These are phyloP conservation scores for Helostoma temminkii DNA, from an alignment of 2,797 vertebrate genomes.

Conservation along the genomic window DNA sequence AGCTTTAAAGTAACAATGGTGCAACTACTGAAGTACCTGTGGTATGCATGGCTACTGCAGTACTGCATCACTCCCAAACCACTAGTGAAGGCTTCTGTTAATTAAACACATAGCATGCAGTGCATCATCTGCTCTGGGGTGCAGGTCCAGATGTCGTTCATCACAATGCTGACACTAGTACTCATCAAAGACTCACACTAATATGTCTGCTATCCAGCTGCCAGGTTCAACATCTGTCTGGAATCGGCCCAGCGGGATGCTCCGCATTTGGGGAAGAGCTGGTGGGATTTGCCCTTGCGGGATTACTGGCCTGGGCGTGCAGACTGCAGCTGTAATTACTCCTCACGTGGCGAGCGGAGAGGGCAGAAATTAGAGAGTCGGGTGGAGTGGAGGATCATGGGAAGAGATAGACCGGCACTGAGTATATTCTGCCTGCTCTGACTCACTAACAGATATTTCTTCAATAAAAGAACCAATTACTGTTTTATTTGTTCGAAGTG, in stretches of 20 bases:
- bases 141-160: constrained; percentile 32
- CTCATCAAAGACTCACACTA: not conserved
- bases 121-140: not conserved
- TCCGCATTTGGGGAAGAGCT: not conserved
- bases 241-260: constrained; percentile 20
- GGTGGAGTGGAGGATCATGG: constrained; percentile 32
- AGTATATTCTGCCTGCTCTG: too few relatives aligned
- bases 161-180: not conserved
- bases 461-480: too few relatives aligned
- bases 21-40: too few relatives aligned
- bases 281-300: constrained; percentile 41
- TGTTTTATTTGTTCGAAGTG: too few relatives aligned
- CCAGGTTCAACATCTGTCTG: constrained; percentile 57
- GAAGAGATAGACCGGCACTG: constrained; percentile 15
- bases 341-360: constrained; percentile 54
- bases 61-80: too few relatives aligned
- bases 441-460: too few relatives aligned
- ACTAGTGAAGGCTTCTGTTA: not conserved
- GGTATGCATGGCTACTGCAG: too few relatives aligned
- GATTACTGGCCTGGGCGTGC: constrained; percentile 41
- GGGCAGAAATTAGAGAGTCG: constrained; percentile 11
- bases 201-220: constrained; percentile 40
- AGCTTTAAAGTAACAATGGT: too few relatives aligned
- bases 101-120: constrained; percentile 8
- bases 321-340: constrained; percentile 49